Evolutionary conservation across 2,113 vertebrate genomes (phyloP).

Genomic region (Cinclus cinclus): DNA sequence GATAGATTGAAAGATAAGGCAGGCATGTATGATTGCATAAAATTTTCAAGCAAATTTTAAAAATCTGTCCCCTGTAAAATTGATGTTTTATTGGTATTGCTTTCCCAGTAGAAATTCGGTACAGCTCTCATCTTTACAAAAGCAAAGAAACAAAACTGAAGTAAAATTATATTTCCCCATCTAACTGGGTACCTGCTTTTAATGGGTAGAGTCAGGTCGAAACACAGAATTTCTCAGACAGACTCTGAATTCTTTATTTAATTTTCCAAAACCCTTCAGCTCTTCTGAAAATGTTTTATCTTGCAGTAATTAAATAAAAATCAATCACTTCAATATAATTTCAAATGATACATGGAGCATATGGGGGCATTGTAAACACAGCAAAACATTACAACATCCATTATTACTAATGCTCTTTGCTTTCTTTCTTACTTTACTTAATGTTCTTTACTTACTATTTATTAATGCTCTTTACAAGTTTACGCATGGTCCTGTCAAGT

Average conservation of each 20-base stretch:
- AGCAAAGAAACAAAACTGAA: not conserved
- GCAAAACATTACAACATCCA: constrained; percentile 1
- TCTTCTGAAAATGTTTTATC: not conserved
- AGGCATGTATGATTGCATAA: not conserved
- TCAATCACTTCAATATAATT: constrained; percentile 15
- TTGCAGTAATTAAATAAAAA: constrained; percentile 20
- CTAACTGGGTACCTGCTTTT: not conserved
- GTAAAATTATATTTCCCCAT: not conserved
- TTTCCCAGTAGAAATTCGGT: not conserved
- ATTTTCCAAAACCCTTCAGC: not conserved
- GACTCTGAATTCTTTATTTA: not conserved
- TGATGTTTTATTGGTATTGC: not conserved
- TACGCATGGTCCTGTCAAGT: not conserved
- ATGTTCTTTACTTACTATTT: not conserved
- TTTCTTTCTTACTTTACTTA: not conserved
- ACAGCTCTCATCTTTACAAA: not conserved
- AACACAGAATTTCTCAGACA: not conserved
- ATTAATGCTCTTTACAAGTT: constrained; percentile 14
- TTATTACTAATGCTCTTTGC: constrained; percentile 3
- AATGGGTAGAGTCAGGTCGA: not conserved
- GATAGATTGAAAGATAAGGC: not conserved
- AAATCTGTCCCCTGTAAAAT: not conserved
- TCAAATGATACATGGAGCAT: not conserved
- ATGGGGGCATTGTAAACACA: not conserved
- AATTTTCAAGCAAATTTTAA: not conserved